Percentiles rank a stretch among this genome's conserved stretches.
Evolutionary conservation across 2,888 invertebrate species (phyloP).

Genomic region (Scaptomyza cyrtandrae): DNA sequence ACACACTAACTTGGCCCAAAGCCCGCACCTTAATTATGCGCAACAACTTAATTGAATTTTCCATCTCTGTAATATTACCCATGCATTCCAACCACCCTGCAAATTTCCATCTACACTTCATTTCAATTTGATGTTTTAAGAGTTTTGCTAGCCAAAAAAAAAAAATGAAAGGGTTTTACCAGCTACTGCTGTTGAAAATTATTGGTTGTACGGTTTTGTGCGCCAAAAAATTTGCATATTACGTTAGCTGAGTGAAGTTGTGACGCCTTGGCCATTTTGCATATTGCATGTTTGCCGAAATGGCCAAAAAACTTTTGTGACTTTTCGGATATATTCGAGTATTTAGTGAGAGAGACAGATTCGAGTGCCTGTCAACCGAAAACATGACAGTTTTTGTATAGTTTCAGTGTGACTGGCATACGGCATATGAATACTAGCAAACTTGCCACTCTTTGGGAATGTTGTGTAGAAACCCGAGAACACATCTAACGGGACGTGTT

Average conservation of each 20-base stretch:
- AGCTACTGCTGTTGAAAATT: slow-evolving; percentile 37
- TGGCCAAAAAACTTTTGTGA: slow-evolving; percentile 64
- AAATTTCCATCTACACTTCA: slow-evolving; percentile 57
- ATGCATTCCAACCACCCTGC: neutral
- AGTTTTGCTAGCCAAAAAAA: slow-evolving; percentile 42
- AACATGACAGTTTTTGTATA: slow-evolving; percentile 71
- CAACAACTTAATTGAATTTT: slow-evolving; percentile 65
- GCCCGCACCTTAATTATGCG: slow-evolving; percentile 38
- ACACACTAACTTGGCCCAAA: slow-evolving; percentile 3
- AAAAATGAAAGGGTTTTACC: no score
- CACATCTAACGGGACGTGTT: slow-evolving; percentile 53
- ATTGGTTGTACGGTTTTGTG: slow-evolving; percentile 34
- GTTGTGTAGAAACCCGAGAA: neutral
- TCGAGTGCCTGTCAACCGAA: slow-evolving; percentile 28
- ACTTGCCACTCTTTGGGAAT: slow-evolving; percentile 10
- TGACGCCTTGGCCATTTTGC: slow-evolving; percentile 56
- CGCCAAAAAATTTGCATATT: slow-evolving; percentile 53
- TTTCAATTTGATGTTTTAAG: slow-evolving; percentile 63
- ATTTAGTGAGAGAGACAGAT: slow-evolving; percentile 5
- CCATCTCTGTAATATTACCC: neutral
- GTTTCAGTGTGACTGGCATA: slow-evolving; percentile 54
- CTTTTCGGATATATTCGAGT: slow-evolving; percentile 37
- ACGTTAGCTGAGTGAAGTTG: slow-evolving; percentile 8
- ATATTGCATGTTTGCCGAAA: slow-evolving; percentile 51
- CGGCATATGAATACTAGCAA: slow-evolving; percentile 59